Base-by-base conservation (phyloP, 2,888 invertebrate species). In the Lepidocyrtinus sp. region DNA sequence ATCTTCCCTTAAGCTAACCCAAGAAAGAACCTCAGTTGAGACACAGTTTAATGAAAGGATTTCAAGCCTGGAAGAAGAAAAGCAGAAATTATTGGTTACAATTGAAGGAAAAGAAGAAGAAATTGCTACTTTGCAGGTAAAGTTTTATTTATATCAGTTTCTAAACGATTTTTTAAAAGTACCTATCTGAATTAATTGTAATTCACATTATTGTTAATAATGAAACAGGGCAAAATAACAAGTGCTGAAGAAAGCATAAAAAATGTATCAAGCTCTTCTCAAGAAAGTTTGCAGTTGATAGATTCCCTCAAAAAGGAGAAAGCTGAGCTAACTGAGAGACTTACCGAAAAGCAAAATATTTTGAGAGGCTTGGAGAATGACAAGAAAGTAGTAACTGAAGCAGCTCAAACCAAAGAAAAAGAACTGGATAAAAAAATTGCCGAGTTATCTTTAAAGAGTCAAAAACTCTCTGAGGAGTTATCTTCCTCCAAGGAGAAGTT, bases 361-460 rank as follows among this genome's bases (percentile, higher is more conserved):
- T 2, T 80, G 86, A 88, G 89, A 2, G 89, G 88, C 68, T 89
- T 88, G 78, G 90, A 90, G 87, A 88, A 88, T 55, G 87, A 89
- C 82, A 88, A 90, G 7, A 84, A 83, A 50, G 55, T 82, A 1
- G 27, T 87, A 5, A 82, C 83, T 55, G 79, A 87, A 3, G 82
- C 83, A 26, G 76, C 87, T 2, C 86, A 86, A 61, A 85, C 82
- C 27, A 87, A 85, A 50, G 87, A 89, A 77, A 85, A 82, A 24
- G 88, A 88, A 77, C 69, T 85, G 1, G 86, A 86, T 15, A 87
- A 87, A 24, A 25, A 82, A 24, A 65, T 25, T 5, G 46, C 19
- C 22, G 46, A 64, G 22, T 21, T 76, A 19, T 9, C 65, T 1
- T 36, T 50, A 7, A 24, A 76, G 67, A 68, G 46, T 1, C 22